These are phyloP conservation scores for Bettongia penicillata DNA, from an alignment of 2,113 vertebrate genomes.

Conservation along the genomic window DNA sequence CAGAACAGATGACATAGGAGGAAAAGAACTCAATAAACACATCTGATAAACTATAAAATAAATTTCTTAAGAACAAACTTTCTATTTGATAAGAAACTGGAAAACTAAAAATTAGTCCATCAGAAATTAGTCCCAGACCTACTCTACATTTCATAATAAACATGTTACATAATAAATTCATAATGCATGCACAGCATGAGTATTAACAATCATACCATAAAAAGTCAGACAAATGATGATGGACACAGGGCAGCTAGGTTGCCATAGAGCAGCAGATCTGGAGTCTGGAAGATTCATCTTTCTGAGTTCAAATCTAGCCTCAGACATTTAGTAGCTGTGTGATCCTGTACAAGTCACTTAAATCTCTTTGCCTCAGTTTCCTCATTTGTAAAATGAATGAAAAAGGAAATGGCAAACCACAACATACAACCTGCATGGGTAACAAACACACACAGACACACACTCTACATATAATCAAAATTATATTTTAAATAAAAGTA, in stretches of 20 bases:
- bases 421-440: too few species aligned
- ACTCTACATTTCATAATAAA: background rate
- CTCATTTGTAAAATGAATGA: too few species aligned
- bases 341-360: too few species aligned
- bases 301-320: too few species aligned
- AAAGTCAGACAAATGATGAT: background rate
- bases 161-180: background rate
- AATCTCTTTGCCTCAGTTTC: too few species aligned
- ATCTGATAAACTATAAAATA: background rate
- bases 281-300: too few species aligned
- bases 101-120: background rate
- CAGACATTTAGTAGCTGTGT: too few species aligned
- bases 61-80: background rate
- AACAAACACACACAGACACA: too few species aligned
- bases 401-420: too few species aligned
- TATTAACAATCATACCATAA: background rate
- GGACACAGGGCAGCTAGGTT: background rate
- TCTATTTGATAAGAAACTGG: background rate
- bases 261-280: too few species aligned
- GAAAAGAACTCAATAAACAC: background rate
- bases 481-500: too few species aligned
- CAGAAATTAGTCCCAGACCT: background rate
- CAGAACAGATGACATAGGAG: background rate
- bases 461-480: too few species aligned
- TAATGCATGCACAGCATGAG: background rate